These are phyloP conservation scores for Anoncus sp. DNA, from an alignment of 2,888 invertebrate genomes.

Conservation along the genomic window DNA sequence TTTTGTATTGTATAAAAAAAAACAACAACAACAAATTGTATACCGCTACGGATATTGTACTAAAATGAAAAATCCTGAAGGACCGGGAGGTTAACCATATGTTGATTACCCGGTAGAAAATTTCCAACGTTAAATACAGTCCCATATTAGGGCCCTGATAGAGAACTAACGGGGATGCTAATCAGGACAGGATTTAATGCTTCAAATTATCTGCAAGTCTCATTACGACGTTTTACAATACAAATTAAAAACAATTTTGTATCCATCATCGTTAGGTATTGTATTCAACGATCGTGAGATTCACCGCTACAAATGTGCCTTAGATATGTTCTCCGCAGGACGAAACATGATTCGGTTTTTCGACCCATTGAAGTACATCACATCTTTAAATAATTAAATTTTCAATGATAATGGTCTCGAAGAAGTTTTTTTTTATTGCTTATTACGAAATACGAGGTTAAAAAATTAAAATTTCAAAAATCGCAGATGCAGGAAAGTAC, in stretches of 20 bases:
- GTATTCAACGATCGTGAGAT: conserved; percentile 15
- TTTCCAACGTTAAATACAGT: neutral
- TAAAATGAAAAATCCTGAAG: neutral
- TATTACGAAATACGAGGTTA: neutral
- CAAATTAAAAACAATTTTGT: conserved; percentile 20
- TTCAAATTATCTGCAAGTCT: neutral
- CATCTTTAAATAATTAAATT: neutral
- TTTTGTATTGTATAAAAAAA: conserved; percentile 45
- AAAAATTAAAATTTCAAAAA: neutral
- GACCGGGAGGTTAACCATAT: neutral
- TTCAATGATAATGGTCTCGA: neutral
- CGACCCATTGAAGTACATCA: conserved; percentile 7
- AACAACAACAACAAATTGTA: neutral
- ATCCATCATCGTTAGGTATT: conserved; percentile 8
- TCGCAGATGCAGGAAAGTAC: too few relatives aligned
- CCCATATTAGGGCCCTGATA: neutral
- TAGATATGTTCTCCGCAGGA: conserved; percentile 12
- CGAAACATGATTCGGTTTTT: conserved; percentile 1
- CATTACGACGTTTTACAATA: conserved; percentile 16
- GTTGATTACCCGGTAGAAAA: neutral
- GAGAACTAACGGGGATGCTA: too few relatives aligned
- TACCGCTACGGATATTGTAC: neutral
- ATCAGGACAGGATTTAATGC: neutral
- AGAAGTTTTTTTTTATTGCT: neutral
- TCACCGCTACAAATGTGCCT: conserved; percentile 50